Conservation (phyloP, 2,797 vertebrate species). For the Dallia pectoralis region DNA sequence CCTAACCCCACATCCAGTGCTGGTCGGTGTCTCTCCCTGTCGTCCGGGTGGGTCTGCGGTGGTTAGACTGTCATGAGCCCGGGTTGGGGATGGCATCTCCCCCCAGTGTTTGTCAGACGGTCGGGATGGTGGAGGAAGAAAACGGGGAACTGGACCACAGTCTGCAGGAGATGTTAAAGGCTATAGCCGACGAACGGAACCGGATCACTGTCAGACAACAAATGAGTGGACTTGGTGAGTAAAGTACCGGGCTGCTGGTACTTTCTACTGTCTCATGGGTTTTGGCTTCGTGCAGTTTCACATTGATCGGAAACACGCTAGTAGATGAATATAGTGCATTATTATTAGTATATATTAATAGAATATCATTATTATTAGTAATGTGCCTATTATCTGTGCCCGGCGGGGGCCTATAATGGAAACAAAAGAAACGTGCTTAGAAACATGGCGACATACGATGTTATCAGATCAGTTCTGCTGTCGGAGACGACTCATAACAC, state of each 20-base stretch:
- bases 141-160: slow-evolving; percentile 73
- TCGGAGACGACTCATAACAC: too few species aligned
- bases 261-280: neutral
- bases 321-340: too few species aligned
- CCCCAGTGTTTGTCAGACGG: slow-evolving; percentile 67
- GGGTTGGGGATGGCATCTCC: slow-evolving; percentile 77
- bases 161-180: slow-evolving; percentile 79
- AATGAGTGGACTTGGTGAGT: slow-evolving; percentile 74
- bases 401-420: neutral
- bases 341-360: too few species aligned
- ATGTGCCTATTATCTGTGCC: neutral
- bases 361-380: too few species aligned
- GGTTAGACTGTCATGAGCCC: slow-evolving; percentile 73
- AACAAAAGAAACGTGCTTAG: too few species aligned
- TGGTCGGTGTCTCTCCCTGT: slow-evolving; percentile 35
- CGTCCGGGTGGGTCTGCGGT: slow-evolving; percentile 24
- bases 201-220: slow-evolving; percentile 74
- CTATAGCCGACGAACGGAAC: slow-evolving; percentile 76
- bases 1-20: slow-evolving; percentile 21
- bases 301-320: neutral
- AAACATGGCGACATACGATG: too few species aligned
- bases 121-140: slow-evolving; percentile 62
- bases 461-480: too few species aligned
- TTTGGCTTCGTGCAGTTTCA: neutral
- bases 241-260: neutral